phyloP scores from a whole-genome alignment of 2,888 invertebrate genomes.

The Hirtodrosophila histrioides region DNA sequence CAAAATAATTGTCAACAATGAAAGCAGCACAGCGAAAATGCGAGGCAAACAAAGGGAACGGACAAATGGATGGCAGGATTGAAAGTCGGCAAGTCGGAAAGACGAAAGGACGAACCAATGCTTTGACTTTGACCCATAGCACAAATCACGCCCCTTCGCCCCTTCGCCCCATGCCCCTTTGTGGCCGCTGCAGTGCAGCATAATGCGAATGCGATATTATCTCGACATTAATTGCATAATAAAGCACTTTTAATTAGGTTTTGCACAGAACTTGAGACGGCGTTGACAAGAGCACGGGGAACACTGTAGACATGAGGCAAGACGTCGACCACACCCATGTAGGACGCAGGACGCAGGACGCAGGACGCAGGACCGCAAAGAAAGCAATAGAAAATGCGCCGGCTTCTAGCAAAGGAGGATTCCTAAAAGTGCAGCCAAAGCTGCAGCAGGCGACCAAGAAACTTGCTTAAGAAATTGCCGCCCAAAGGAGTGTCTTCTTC shows the following conservation, averaged over 20 bases:
- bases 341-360: no score
- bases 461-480: conserved; percentile 34
- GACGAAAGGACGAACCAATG: conserved; percentile 7
- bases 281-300: conserved; percentile 9
- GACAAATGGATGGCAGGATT: no score
- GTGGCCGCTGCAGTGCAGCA: conserved; percentile 27
- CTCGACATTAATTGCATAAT: conserved; percentile 77
- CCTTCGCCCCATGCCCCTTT: conserved; percentile 1
- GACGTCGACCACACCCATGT: conserved; percentile 18
- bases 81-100: not conserved
- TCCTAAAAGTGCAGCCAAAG: conserved; percentile 5
- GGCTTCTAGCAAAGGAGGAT: not conserved
- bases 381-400: not conserved
- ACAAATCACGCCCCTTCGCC: not conserved
- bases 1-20: conserved; percentile 62
- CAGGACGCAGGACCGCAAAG: conserved; percentile 2
- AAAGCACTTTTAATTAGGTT: conserved; percentile 79
- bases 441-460: conserved; percentile 16
- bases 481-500: conserved; percentile 2
- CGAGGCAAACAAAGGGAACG: conserved; percentile 9
- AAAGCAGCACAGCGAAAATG: conserved; percentile 12
- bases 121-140: conserved; percentile 27
- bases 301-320: conserved; percentile 10
- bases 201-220: conserved; percentile 69
- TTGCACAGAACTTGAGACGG: conserved; percentile 35